These are phyloP conservation scores for Diprion similis DNA, from an alignment of 1,140 invertebrate genomes.

Conservation along the genomic window DNA sequence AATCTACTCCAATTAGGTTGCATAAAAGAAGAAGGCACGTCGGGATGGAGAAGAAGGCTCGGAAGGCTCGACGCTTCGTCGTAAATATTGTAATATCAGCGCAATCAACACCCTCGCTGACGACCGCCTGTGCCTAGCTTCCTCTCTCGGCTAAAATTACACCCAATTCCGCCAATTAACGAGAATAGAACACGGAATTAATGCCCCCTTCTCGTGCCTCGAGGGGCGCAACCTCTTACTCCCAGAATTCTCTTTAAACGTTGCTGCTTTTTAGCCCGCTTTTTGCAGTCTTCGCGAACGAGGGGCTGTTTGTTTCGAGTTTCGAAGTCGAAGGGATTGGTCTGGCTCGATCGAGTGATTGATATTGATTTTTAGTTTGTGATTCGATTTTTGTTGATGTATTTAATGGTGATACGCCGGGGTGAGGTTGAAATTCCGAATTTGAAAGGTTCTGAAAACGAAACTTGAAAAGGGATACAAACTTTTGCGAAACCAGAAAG, in stretches of 20 bases:
- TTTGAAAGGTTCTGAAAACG: too few relatives aligned
- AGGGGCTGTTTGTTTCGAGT: conserved; percentile 8
- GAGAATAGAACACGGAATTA: conserved; percentile 8
- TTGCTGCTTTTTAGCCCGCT: conserved; percentile 1
- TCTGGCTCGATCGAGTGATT: neutral
- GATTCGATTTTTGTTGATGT: too few relatives aligned
- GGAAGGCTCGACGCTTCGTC: neutral
- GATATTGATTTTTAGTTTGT: too few relatives aligned
- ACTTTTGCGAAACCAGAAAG: too few relatives aligned
- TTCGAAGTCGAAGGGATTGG: conserved; percentile 9
- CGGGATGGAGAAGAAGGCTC: neutral
- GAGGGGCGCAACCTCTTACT: neutral
- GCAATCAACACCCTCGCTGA: conserved; percentile 5
- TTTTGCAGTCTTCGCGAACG: neutral
- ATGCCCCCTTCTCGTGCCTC: neutral
- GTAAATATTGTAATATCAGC: conserved; percentile 9
- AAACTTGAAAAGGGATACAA: too few relatives aligned
- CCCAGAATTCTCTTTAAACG: neutral
- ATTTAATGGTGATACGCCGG: too few relatives aligned
- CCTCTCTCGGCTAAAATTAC: conserved; percentile 12
- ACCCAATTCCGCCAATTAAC: conserved; percentile 12
- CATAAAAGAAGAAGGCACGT: neutral
- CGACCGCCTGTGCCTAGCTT: neutral
- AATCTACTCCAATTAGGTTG: conserved; percentile 9
- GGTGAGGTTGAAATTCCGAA: too few relatives aligned